A percentile compares a stretch with the other conserved stretches of the same genome.
These are phyloP conservation scores for Miniopterus natalensis DNA, from an alignment of 2,113 vertebrate genomes.

Conservation along the genomic window DNA sequence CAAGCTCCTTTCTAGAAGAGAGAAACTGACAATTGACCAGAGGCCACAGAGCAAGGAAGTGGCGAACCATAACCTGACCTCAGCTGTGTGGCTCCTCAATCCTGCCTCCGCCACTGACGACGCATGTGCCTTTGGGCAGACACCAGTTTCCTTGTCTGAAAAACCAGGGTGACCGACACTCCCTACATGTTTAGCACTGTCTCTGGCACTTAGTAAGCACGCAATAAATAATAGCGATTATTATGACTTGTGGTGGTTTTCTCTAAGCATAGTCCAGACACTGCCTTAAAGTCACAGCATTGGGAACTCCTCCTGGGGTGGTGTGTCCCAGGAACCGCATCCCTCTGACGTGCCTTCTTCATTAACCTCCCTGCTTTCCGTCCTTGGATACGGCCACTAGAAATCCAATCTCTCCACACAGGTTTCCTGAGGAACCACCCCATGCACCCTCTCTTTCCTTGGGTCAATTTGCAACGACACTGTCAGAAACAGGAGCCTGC, in stretches of 20 bases:
- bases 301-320: not conserved
- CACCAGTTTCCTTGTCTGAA: not conserved
- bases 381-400: not conserved
- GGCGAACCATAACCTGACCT: not conserved
- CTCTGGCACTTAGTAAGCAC: not conserved
- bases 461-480: not conserved
- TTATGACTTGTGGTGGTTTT: accelerated
- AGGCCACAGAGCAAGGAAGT: not conserved
- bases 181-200: not conserved
- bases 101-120: not conserved
- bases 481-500: not conserved
- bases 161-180: not conserved
- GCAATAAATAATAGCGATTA: not conserved
- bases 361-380: not conserved
- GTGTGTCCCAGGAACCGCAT: not conserved
- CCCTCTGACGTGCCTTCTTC: not conserved
- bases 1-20: not conserved
- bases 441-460: not conserved
- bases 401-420: not conserved
- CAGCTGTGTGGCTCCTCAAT: not conserved
- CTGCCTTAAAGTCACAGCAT: not conserved
- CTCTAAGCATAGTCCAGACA: not conserved
- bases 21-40: not conserved
- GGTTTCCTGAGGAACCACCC: not conserved
- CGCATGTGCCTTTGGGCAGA: not conserved